phyloP scores from a whole-genome alignment of 2,888 invertebrate genomes.

The Crepidodera aurea region DNA sequence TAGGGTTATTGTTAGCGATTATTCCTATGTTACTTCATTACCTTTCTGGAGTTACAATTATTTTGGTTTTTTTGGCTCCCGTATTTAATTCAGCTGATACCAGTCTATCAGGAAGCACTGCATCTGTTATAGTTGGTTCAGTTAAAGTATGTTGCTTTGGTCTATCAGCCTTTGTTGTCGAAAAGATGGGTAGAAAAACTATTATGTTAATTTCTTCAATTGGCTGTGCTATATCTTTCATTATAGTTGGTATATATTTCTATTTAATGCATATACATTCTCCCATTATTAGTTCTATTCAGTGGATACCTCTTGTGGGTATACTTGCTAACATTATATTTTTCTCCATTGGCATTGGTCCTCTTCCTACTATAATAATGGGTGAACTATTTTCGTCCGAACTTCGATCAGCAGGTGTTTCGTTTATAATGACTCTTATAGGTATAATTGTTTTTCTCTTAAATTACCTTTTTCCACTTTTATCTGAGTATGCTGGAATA shows the following conservation, averaged over 20 bases:
- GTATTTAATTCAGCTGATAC: constrained; percentile 21
- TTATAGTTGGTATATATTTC: constrained; percentile 68
- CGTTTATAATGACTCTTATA: constrained; percentile 21
- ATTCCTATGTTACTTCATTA: not conserved
- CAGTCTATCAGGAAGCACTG: constrained; percentile 17
- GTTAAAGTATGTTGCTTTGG: constrained; percentile 71
- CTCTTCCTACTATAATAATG: constrained; percentile 81
- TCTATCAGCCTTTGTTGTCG: constrained; percentile 76
- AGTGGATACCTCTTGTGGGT: constrained; percentile 74
- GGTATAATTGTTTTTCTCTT: not conserved
- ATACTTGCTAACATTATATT: constrained; percentile 74
- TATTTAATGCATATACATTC: constrained; percentile 61
- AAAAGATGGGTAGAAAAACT: constrained; percentile 74
- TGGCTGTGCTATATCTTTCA: constrained; percentile 70
- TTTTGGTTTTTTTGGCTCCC: constrained; percentile 25
- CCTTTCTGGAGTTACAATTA: constrained; percentile 11
- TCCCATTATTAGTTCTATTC: constrained; percentile 56
- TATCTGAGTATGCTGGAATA: constrained; percentile 3
- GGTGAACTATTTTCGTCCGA: constrained; percentile 81
- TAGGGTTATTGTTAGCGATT: constrained; percentile 22
- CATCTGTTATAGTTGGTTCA: constrained; percentile 22
- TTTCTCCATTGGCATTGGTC: constrained; percentile 76
- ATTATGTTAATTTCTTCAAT: constrained; percentile 74
- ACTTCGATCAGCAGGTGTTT: constrained; percentile 71
- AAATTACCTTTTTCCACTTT: constrained; percentile 16